Conservation (phyloP, 2,888 invertebrate genomes). For the Drosophila greeni region DNA sequence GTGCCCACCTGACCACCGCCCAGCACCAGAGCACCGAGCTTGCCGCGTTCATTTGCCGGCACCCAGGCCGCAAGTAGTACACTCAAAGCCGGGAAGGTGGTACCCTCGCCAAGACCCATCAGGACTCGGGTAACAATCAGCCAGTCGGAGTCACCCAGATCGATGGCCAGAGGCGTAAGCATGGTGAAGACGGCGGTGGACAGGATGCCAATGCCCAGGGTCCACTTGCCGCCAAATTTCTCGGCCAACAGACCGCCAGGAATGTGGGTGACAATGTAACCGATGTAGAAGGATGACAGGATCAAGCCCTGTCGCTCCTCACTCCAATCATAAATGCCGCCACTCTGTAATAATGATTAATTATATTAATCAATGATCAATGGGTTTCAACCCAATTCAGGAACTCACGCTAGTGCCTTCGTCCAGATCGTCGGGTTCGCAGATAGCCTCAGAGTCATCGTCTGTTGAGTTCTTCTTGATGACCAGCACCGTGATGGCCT, state of each 20-base stretch:
- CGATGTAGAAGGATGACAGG: constrained; percentile 90
- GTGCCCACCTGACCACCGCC: constrained; percentile 86
- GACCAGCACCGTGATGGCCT: constrained; percentile 87
- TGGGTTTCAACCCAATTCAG: neutral
- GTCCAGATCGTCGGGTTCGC: constrained; percentile 65
- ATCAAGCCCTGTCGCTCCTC: constrained; percentile 87
- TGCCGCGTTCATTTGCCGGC: constrained; percentile 86
- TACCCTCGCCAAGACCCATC: constrained; percentile 92
- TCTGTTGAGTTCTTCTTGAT: constrained; percentile 67
- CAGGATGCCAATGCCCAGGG: constrained; percentile 88
- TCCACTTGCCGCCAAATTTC: constrained; percentile 91
- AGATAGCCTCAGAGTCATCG: constrained; percentile 55
- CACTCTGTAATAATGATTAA: constrained; percentile 11
- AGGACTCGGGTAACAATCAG: constrained; percentile 87
- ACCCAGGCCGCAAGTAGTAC: constrained; percentile 90
- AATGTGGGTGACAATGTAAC: constrained; percentile 89
- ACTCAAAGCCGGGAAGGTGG: constrained; percentile 90
- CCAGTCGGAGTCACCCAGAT: constrained; percentile 82
- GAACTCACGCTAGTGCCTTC: constrained; percentile 28
- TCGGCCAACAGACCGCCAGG: constrained; percentile 91
- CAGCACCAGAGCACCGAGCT: constrained; percentile 88
- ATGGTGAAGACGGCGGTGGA: constrained; percentile 90
- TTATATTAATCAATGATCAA: no score
- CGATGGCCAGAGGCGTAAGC: constrained; percentile 87
- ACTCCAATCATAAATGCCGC: constrained; percentile 82